Base-by-base conservation (phyloP, 2,888 invertebrate genomes). In the Endotricha flammealis region DNA sequence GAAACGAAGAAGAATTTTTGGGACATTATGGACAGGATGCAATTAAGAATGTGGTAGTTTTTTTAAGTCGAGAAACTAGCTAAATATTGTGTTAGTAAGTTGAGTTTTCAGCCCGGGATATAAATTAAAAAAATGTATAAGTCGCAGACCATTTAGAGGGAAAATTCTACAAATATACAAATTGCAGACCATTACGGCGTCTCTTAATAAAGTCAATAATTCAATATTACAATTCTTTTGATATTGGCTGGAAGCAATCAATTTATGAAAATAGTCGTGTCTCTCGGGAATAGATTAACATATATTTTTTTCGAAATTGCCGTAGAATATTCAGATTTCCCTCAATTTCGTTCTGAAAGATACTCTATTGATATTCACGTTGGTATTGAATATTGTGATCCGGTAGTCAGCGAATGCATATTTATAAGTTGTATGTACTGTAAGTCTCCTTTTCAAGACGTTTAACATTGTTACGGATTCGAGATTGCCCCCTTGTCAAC, bases 321-420 rank as follows among this genome's bases (percentile, higher is more conserved):
- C 63, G 63, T 58, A 57, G 80, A 79, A 80, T 82, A 82, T 82
- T 80, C 78, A 79, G 76, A 79, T 75, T 68, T 70, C 55, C 63
- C 60, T 75, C 75, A 78, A 79, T 80, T 77, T 79, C 72, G 71
- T 65, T 62, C 64, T 64, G 56, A 64, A 74, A 73, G 70, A 67
- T 69, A 66, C 68, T 76, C 65, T 59, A 73, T 78, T 78, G 65
- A 68, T 71, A 73, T 77, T 74, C 71, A 63, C 66, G 64, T 70
- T 68, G 69, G 67, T 77, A 77, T 80, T 79, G 74, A 80, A 79
- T 75, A 76, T 76, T 74, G 63, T 59, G 59, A 66, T 65, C 62
- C 53, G 52, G 47, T 61, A 59, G 53, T 55, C 61, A 56, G 44
- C 44, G 47, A 57, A 64, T 74, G 63, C 67, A 75, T 77, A 69